These are phyloP conservation scores for Upupa epops DNA, from an alignment of 2,113 vertebrate species.

Conservation along the genomic window DNA sequence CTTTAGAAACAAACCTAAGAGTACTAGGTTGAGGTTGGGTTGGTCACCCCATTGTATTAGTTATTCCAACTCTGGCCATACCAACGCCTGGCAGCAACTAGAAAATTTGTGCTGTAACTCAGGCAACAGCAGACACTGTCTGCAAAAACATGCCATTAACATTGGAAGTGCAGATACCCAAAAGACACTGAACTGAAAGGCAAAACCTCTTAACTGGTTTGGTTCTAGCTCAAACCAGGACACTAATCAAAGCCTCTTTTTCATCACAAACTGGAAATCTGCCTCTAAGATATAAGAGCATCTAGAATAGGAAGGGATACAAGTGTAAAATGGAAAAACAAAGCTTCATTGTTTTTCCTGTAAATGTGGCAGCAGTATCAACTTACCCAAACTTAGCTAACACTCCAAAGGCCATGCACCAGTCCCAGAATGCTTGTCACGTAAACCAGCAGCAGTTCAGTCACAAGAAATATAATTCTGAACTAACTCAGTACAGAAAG, in stretches of 20 bases:
- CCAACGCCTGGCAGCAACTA: no score
- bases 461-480: rapidly evolving
- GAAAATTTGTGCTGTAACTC: no score
- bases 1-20: not conserved
- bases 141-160: no score
- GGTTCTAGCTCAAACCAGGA: no score
- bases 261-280: not conserved
- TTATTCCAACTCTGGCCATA: no score
- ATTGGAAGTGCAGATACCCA: no score
- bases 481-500: not conserved
- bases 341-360: not conserved
- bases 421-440: not conserved
- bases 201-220: no score
- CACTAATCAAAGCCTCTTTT: not conserved
- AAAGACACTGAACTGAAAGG: no score
- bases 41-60: no score
- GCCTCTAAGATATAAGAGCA: rapidly evolving
- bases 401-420: rapidly evolving
- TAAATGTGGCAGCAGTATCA: rapidly evolving
- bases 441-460: not conserved
- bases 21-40: no score
- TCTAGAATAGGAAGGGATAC: rapidly evolving
- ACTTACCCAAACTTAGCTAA: not conserved
- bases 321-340: rapidly evolving
- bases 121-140: no score